phyloP scores from a whole-genome alignment of 2,797 vertebrate genomes.

The Pangasius krempfi region DNA sequence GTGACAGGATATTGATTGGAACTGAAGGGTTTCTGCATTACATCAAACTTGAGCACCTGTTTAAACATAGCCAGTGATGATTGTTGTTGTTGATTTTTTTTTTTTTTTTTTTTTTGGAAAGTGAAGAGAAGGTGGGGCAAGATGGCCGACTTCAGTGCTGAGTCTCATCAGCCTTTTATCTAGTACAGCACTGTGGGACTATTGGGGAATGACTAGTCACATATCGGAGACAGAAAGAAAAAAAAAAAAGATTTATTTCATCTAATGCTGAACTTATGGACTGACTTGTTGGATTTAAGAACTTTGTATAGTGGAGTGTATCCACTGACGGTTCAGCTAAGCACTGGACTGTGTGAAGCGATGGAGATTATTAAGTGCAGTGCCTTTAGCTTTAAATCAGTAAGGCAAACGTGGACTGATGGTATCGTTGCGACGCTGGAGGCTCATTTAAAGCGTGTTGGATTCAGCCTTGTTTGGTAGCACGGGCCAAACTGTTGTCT shows the following conservation, averaged over 20 bases:
- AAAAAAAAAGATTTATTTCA: constrained; percentile 49
- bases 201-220: constrained; percentile 50
- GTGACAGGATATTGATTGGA: neutral
- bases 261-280: constrained; percentile 2
- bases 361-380: constrained; percentile 25
- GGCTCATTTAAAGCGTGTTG: neutral
- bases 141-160: constrained; percentile 48
- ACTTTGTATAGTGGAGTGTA: neutral
- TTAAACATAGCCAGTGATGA: constrained; percentile 42
- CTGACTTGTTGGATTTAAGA: neutral
- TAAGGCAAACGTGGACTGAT: constrained; percentile 17
- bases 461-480: constrained; percentile 1
- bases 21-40: neutral
- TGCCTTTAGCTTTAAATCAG: constrained; percentile 43
- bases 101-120: constrained; percentile 61
- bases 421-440: neutral
- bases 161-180: constrained; percentile 59
- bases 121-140: neutral
- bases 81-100: no score
- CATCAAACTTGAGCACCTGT: neutral
- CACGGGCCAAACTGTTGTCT: constrained; percentile 1
- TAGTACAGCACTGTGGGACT: constrained; percentile 51
- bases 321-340: neutral
- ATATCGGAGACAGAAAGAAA: constrained; percentile 57
- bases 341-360: neutral